Base-by-base conservation (phyloP, 2,113 vertebrate species). In the Rhea pennata region DNA sequence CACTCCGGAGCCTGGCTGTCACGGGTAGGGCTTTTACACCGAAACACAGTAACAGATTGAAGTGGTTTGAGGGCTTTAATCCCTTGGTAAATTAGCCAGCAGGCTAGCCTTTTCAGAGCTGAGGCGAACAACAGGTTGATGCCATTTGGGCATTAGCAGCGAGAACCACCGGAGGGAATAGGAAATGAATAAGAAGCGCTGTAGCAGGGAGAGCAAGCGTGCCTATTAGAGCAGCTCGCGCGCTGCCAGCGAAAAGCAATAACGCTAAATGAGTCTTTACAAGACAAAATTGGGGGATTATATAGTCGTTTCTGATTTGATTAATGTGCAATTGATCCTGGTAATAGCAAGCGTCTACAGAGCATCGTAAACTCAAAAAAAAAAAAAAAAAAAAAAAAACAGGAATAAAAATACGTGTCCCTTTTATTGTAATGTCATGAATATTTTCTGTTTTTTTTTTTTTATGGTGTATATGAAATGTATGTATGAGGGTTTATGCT, bases 61-160 rank as follows among this genome's bases (percentile, higher is more conserved):
- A 97, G 97, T 92, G 97, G 98, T 98, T 98, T 98, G 98, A 95
- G 98, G 99, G 98, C 98, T 98, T 98, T 98, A 98, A 98, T 99
- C 99, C 98, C 98, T 94, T 97, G 97, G 97, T 98, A 98, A 98
- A 98, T 98, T 98, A 98, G 98, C 98, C 99, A 98, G 98, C 98
- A 98, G 98, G 98, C 98, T 98, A 70, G 97, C 97, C 98, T 98
- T 98, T 98, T 98, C 97, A 98, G 91, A 96, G 97, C 80, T 77
- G 92, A 67, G 96, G 97, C 95, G 88, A 97, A 97, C 98, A 97
- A 97, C 97, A 98, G 98, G 97, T 98, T 97, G 97, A 73, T 98
- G 96, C 97, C 98, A 97, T 98, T 98, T 98, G 98, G 98, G 97
- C 97, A 96, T 85, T 96, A 91, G 96, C 96, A 97, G 77, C 94